phyloP scores from a whole-genome alignment of 2,888 invertebrate species.

The Anorthoa munda region DNA sequence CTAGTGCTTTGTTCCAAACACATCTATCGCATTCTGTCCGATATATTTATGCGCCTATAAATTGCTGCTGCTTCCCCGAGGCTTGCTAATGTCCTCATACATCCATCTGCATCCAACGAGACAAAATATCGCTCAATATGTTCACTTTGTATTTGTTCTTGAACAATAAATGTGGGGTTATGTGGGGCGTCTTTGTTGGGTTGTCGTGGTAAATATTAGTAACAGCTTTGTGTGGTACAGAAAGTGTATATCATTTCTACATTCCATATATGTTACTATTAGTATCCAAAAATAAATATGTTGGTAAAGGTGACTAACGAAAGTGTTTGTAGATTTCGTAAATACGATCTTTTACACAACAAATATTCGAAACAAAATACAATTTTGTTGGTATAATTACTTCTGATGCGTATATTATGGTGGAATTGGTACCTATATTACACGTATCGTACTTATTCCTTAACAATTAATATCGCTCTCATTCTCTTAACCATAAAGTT shows the following conservation, averaged over 20 bases:
- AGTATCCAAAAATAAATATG: background rate
- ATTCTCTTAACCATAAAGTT: background rate
- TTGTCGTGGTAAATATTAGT: slow-evolving; percentile 22
- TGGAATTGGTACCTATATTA: no score
- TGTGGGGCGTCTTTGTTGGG: slow-evolving; percentile 31
- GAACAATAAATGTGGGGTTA: slow-evolving; percentile 43
- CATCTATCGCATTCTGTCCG: slow-evolving; percentile 60
- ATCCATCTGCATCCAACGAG: slow-evolving; percentile 59
- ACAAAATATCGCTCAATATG: slow-evolving; percentile 62
- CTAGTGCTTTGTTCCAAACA: slow-evolving; percentile 59
- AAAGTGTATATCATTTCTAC: slow-evolving; percentile 2
- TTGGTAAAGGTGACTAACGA: background rate
- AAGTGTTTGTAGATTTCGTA: background rate
- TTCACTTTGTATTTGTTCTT: slow-evolving; percentile 56
- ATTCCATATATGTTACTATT: background rate
- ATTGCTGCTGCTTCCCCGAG: slow-evolving; percentile 62
- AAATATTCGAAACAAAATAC: background rate
- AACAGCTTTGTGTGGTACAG: slow-evolving; percentile 3
- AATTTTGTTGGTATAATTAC: background rate
- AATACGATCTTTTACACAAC: background rate
- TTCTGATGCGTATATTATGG: no score
- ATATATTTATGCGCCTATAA: slow-evolving; percentile 68
- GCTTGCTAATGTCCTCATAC: slow-evolving; percentile 65
- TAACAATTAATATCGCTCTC: background rate
- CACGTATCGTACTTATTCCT: no score